These are phyloP conservation scores for Xylophagus ater DNA, from an alignment of 2,888 invertebrate species.

Conservation along the genomic window DNA sequence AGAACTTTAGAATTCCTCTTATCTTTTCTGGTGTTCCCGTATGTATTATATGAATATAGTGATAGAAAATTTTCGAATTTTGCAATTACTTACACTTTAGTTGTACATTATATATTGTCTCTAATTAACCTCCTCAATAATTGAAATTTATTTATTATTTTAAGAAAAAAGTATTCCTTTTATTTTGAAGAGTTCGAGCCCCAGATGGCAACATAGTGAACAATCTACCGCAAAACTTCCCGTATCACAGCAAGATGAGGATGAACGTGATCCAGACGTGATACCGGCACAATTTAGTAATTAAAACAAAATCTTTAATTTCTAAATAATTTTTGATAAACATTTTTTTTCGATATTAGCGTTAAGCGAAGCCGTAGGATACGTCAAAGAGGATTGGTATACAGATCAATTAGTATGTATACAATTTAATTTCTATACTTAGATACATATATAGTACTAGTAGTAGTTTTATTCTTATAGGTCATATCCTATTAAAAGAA, in stretches of 20 bases:
- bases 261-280: slow-evolving; percentile 46
- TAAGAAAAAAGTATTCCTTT: slow-evolving; percentile 3
- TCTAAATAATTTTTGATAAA: not conserved
- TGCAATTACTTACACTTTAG: no score
- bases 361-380: slow-evolving; percentile 6
- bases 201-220: slow-evolving; percentile 26
- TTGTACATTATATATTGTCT: no score
- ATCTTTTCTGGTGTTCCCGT: no score
- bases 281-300: slow-evolving; percentile 55
- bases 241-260: slow-evolving; percentile 12
- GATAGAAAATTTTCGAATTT: no score
- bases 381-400: slow-evolving; percentile 11
- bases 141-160: slow-evolving; percentile 3
- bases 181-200: slow-evolving; percentile 9
- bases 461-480: not conserved
- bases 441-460: not conserved
- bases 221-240: slow-evolving; percentile 13
- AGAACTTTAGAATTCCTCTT: no score
- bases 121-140: no score
- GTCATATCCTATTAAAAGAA: no score
- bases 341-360: slow-evolving; percentile 6
- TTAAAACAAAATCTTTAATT: not conserved
- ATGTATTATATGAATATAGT: no score
- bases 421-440: not conserved
- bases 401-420: slow-evolving; percentile 6